phyloP scores from a whole-genome alignment of 2,888 invertebrate species.

The Alloscopus bannaensis region DNA sequence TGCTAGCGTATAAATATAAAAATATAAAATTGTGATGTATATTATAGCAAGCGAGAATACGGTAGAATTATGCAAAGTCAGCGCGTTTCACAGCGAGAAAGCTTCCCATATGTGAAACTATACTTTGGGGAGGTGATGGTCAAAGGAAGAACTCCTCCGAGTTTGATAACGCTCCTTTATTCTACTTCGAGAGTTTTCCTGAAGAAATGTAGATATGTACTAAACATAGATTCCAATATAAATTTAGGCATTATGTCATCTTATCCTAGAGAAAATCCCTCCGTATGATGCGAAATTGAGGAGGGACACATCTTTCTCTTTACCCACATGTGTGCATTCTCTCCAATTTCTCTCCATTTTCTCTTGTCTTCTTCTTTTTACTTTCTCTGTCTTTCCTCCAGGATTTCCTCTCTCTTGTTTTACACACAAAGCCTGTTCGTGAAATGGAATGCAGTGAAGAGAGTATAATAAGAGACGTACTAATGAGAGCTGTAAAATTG shows the following conservation, averaged over 20 bases:
- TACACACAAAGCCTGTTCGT: too few relatives aligned
- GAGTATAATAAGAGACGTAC: neutral
- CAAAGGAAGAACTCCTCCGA: too few relatives aligned
- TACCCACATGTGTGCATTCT: neutral
- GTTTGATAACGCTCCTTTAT: too few relatives aligned
- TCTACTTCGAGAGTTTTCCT: too few relatives aligned
- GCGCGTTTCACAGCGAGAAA: neutral
- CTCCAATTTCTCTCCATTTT: neutral
- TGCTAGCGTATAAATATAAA: too few relatives aligned
- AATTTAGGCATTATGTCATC: neutral
- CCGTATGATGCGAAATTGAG: neutral
- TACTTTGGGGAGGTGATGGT: too few relatives aligned
- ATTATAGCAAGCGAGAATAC: too few relatives aligned
- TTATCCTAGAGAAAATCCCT: conserved; percentile 5
- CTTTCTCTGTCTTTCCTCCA: neutral
- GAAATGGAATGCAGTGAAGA: too few relatives aligned
- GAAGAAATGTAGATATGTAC: neutral
- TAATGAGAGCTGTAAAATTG: conserved; percentile 51
- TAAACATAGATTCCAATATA: neutral
- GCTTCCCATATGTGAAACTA: too few relatives aligned
- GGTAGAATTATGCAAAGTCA: conserved; percentile 14
- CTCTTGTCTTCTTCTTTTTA: neutral
- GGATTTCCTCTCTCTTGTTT: neutral
- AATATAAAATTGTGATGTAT: too few relatives aligned
- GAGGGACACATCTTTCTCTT: neutral